A percentile compares a stretch with the other conserved stretches of the same genome.
These are phyloP conservation scores for Agrypnus murinus DNA, from an alignment of 2,888 invertebrate species.

Conservation along the genomic window DNA sequence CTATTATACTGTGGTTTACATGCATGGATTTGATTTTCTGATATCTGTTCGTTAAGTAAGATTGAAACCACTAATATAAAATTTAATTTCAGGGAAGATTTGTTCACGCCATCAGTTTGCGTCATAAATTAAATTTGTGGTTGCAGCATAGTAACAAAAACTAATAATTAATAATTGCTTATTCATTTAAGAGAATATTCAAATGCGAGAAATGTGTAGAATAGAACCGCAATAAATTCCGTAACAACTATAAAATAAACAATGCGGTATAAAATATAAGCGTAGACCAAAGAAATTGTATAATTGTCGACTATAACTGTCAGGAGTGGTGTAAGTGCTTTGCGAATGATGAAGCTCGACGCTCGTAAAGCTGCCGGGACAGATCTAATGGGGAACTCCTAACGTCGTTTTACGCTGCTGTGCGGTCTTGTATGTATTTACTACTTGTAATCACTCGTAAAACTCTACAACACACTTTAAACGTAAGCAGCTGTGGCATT, in stretches of 20 bases:
- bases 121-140: background rate
- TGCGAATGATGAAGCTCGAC: constrained; percentile 56
- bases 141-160: background rate
- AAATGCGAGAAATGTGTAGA: background rate
- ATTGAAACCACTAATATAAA: too few species aligned
- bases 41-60: too few species aligned
- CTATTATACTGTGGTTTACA: too few species aligned
- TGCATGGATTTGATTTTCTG: too few species aligned
- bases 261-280: constrained; percentile 56
- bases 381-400: constrained; percentile 59
- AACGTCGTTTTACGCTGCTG: constrained; percentile 54
- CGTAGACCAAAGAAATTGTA: constrained; percentile 57
- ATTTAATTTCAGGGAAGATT: too few species aligned
- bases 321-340: constrained; percentile 57
- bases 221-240: constrained; percentile 27
- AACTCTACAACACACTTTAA: constrained; percentile 10
- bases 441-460: constrained; percentile 55
- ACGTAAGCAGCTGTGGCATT: constrained; percentile 25
- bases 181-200: constrained; percentile 25
- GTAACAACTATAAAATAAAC: constrained; percentile 52
- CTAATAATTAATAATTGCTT: constrained; percentile 13
- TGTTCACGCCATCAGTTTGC: too few species aligned
- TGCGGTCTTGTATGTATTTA: constrained; percentile 58
- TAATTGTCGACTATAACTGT: constrained; percentile 60
- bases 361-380: constrained; percentile 54